Evolutionary conservation across 2,888 invertebrate genomes (phyloP).

Genomic region (Anticlea derivata): DNA sequence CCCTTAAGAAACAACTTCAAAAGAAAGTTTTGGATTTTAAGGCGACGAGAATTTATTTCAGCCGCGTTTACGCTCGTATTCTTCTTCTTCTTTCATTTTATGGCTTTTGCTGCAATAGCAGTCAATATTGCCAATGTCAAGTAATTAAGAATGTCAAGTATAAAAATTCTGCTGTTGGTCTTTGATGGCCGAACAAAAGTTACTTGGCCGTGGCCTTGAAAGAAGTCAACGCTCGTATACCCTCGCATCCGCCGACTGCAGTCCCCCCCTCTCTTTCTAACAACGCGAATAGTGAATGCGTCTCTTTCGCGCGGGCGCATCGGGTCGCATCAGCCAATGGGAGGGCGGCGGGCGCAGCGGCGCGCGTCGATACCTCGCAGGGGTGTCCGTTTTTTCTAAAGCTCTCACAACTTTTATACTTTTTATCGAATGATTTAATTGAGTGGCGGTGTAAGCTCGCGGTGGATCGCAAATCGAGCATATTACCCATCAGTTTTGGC

Average conservation of each 20-base stretch:
- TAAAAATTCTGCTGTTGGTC: too few relatives aligned
- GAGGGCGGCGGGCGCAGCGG: slow-evolving; percentile 72
- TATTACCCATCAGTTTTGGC: slow-evolving; percentile 7
- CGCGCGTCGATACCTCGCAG: slow-evolving; percentile 75
- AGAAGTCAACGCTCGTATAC: slow-evolving; percentile 80
- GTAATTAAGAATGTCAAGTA: too few relatives aligned
- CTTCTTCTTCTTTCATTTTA: too few relatives aligned
- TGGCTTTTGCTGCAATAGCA: too few relatives aligned
- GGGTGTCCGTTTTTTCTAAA: slow-evolving; percentile 77
- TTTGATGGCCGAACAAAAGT: slow-evolving; percentile 71
- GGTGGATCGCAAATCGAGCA: slow-evolving; percentile 10
- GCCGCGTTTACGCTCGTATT: too few relatives aligned
- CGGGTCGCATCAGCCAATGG: slow-evolving; percentile 60
- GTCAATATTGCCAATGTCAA: too few relatives aligned
- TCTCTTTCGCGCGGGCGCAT: slow-evolving; percentile 59
- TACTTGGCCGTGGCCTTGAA: slow-evolving; percentile 75
- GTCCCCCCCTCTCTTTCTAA: slow-evolving; percentile 53
- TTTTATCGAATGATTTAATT: slow-evolving; percentile 64
- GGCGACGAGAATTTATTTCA: too few relatives aligned
- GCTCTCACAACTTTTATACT: slow-evolving; percentile 68
- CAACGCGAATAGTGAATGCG: slow-evolving; percentile 36
- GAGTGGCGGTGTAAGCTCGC: slow-evolving; percentile 51
- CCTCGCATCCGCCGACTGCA: slow-evolving; percentile 79
- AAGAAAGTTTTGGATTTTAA: slow-evolving; percentile 76
- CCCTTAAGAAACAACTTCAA: slow-evolving; percentile 58